Evolutionary conservation across 92 coral and sea anemone genomes (phyloP).

Genomic region (Epizoanthus stellaris): DNA sequence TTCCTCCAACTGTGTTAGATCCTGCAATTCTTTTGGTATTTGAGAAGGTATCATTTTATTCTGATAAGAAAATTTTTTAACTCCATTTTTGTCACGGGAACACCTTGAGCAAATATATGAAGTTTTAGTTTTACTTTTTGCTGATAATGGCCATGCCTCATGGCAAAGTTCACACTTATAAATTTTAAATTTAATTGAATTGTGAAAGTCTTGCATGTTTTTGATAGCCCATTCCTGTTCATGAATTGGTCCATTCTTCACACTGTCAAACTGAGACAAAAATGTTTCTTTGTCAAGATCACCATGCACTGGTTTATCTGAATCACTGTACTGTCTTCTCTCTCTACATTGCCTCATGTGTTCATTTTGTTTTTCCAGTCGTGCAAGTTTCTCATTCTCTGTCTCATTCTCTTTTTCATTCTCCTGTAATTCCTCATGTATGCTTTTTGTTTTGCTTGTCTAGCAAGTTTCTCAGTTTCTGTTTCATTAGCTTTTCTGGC

Average conservation of each 20-base stretch:
- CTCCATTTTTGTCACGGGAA: slow-evolving; percentile 55
- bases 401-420: slow-evolving; percentile 32
- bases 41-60: slow-evolving; percentile 70
- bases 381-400: slow-evolving; percentile 29
- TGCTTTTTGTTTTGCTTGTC: slow-evolving; percentile 42
- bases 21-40: slow-evolving; percentile 77
- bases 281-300: slow-evolving; percentile 38
- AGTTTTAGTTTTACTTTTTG: slow-evolving; percentile 34
- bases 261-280: slow-evolving; percentile 49
- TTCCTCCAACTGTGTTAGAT: slow-evolving; percentile 78
- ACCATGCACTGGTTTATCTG: slow-evolving; percentile 12
- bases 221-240: slow-evolving; percentile 50
- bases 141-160: slow-evolving; percentile 45
- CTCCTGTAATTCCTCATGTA: slow-evolving; percentile 52
- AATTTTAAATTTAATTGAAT: slow-evolving; percentile 48
- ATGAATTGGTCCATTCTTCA: slow-evolving; percentile 50
- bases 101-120: slow-evolving; percentile 64
- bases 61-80: slow-evolving; percentile 73
- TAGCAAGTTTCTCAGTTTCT: slow-evolving; percentile 21
- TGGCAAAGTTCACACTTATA: slow-evolving; percentile 23
- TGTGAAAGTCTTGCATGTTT: slow-evolving; percentile 44
- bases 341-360: slow-evolving; percentile 39
- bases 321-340: slow-evolving; percentile 14
- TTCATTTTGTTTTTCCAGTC: slow-evolving; percentile 47
- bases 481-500: slow-evolving; percentile 34